Percentiles rank a stretch among this genome's conserved stretches.
phyloP scores from a whole-genome alignment of 2,888 invertebrate genomes.

The Drosophila mettleri region DNA sequence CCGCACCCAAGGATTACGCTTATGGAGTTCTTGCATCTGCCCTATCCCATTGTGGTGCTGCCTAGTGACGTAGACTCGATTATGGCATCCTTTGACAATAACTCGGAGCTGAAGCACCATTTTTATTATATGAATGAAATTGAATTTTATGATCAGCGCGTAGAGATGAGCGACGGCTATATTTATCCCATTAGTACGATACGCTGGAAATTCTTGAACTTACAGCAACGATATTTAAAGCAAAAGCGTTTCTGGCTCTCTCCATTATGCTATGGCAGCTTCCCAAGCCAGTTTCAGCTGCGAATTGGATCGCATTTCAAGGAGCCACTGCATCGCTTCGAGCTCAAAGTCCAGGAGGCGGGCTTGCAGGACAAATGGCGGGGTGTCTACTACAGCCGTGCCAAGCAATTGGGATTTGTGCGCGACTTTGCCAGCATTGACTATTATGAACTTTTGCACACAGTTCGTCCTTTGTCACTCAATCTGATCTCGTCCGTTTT shows the following conservation, averaged over 20 bases:
- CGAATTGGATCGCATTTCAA: constrained; percentile 71
- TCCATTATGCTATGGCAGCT: constrained; percentile 62
- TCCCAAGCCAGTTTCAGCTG: constrained; percentile 67
- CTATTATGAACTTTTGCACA: constrained; percentile 22
- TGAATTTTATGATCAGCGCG: constrained; percentile 40
- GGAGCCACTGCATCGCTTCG: constrained; percentile 51
- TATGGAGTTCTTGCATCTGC: constrained; percentile 32
- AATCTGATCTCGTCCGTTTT: constrained; percentile 45
- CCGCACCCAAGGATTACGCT: constrained; percentile 16
- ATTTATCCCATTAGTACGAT: constrained; percentile 65
- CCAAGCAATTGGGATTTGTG: constrained; percentile 51
- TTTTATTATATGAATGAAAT: constrained; percentile 20
- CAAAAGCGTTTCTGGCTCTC: constrained; percentile 67
- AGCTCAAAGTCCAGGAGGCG: constrained; percentile 46
- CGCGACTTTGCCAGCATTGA: constrained; percentile 50
- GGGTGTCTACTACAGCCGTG: constrained; percentile 31
- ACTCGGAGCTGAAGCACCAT: constrained; percentile 22
- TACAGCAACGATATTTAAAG: constrained; percentile 59
- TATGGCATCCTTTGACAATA: constrained; percentile 53
- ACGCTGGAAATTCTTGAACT: constrained; percentile 64
- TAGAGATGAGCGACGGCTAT: constrained; percentile 39
- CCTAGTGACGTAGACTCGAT: constrained; percentile 43
- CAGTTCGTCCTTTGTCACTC: constrained; percentile 31
- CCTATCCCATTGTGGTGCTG: constrained; percentile 46
- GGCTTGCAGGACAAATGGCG: constrained; percentile 53